Evolutionary conservation across 2,797 vertebrate genomes (phyloP), one percentile per base, ranked within the genome.

Genomic region (Aplochiton taeniatus): DNA sequence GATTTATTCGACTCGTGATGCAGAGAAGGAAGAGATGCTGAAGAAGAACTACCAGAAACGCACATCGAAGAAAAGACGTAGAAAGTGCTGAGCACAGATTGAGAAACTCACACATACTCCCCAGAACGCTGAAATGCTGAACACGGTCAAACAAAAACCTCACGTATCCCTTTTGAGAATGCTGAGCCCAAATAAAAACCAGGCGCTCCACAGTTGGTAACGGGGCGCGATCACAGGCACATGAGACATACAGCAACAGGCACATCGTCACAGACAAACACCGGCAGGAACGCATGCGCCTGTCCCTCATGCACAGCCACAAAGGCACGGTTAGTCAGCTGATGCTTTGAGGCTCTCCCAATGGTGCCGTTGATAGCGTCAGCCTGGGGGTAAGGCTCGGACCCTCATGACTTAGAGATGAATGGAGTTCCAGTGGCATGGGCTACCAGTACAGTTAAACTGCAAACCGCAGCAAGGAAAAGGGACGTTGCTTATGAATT

Each of bases 281-380:
- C 58, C 19, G 46, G 45, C 12, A 18, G 75, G 20, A 56, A 76
- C 61, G 70, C 78, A 80, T 77, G 85, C 83, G 8, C 68, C 58
- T 45, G 53, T 60, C 58, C 75, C 56, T 73, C 54, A 87, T 77
- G 82, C 80, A 71, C 72, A n/a, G 73, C 41, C 9, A 8, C 78
- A 45, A 78, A 72, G 65, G 63, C 53, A 59, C 60, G 11, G 53
- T 75, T 74, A 79, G 84, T 89, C 87, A 88, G 87, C 82, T 87
- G 89, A 56, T 79, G 44, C 69, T 70, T n/a, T 45, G 63, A 61
- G 64, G 70, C 63, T 50, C 55, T 72, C 65, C 77, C 73, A 86
- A 72, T 76, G 47, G 74, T 41, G 65, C 58, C 58, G 62, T 76
- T 75, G 79, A 88, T 81, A 77, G 61, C 61, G 44, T 65, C 64